Evolutionary conservation across 2,113 vertebrate species (phyloP), one percentile per base, ranked within the genome.

Genomic region (Aphelocoma coerulescens): DNA sequence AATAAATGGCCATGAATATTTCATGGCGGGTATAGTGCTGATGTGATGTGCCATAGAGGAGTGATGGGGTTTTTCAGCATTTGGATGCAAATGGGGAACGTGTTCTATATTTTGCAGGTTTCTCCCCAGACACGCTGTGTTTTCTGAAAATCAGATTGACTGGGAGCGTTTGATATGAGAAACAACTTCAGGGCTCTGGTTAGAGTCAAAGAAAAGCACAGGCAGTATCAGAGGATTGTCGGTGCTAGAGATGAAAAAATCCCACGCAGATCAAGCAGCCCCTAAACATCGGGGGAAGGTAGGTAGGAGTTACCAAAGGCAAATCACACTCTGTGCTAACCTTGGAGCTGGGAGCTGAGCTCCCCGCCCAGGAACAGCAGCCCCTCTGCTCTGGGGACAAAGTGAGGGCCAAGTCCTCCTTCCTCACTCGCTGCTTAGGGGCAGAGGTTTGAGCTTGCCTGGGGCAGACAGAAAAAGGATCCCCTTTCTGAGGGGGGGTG

Each of bases 1-100:
- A 77, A 97, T 95, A 93, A 94, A 95, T 41, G 79, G 55, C 73
- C 88, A 93, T 96, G 89, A 95, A 97, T 97, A 95, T 97, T 96
- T 97, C 95, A 96, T 93, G 82, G 88, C 0, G 8, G 39, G 73
- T 72, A 62, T 66, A 91, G 91, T 3, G 41, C 88, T 90, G 83
- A 80, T 88, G 20, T 28, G 73, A 77, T 88, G 74, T 85, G 89
- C 94, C 73, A 65, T 21, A 63, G 81, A 94, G 73, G 69, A 91
- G 54, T 61, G 73, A 94, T 84, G 92, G 82, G 54, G 16, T 52
- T 95, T 89, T 85, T 94, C 69, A 85, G 39, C 89, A 89, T 72
- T 88, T 0, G 9, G 83, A 95, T 94, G 96, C 92, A 97, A 95
- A 97, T 90, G 83, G 95, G 71, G 33, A 94, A 57, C 22, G 43